phyloP scores from a whole-genome alignment of 2,113 vertebrate genomes.

The Trogon surrucura region DNA sequence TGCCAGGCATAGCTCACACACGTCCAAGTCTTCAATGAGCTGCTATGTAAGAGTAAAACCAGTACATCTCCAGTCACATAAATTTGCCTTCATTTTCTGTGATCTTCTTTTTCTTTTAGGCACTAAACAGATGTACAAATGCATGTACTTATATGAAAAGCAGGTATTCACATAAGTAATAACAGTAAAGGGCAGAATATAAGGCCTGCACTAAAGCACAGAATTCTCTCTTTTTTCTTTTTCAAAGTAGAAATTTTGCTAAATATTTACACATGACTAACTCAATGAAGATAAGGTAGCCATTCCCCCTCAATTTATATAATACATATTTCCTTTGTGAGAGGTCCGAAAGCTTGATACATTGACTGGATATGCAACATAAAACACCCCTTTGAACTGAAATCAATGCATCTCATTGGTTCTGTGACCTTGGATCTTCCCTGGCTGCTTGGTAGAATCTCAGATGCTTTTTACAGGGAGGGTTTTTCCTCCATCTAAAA shows the following conservation, averaged over 20 bases:
- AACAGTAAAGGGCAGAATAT: not conserved
- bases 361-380: not conserved
- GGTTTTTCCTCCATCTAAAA: not conserved
- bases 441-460: not conserved
- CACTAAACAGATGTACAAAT: not conserved
- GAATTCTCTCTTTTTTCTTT: not conserved
- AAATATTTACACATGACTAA: not conserved
- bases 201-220: not conserved
- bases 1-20: not conserved
- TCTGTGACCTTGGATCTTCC: not conserved
- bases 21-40: not conserved
- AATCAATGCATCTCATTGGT: not conserved
- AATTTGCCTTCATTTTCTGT: not conserved
- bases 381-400: not conserved
- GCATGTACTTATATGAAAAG: not conserved
- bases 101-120: not conserved
- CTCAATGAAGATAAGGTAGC: not conserved
- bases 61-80: not conserved
- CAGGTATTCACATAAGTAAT: not conserved
- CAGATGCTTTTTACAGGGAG: not conserved
- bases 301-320: not conserved
- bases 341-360: not conserved
- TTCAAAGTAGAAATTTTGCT: not conserved
- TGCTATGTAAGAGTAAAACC: not conserved
- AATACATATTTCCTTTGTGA: not conserved